Conservation (phyloP, 1,140 invertebrate species). For the Conus betulinus region DNA sequence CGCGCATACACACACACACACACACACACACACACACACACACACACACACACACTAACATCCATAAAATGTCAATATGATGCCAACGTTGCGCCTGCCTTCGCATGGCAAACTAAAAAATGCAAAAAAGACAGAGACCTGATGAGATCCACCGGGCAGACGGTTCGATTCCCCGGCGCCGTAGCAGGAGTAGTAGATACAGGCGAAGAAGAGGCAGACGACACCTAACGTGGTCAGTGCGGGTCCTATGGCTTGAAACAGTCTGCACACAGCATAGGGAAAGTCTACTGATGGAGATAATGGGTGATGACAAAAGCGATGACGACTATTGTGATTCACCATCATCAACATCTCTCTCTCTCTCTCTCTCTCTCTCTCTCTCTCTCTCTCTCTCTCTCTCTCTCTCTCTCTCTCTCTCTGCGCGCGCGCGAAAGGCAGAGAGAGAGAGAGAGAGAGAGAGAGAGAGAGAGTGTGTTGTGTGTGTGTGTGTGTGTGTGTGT, state of each 20-base stretch:
- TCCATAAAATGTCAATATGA: background rate
- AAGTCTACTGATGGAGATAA: background rate
- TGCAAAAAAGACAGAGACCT: background rate
- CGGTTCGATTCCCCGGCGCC: constrained; percentile 30
- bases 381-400: background rate
- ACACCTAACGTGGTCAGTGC: constrained; percentile 21
- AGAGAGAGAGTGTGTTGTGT: background rate
- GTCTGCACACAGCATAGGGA: constrained; percentile 17
- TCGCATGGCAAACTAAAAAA: too few relatives aligned
- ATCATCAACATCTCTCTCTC: background rate
- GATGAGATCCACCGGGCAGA: constrained; percentile 24
- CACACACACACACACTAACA: background rate
- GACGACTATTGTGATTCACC: too few relatives aligned
- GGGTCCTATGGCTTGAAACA: constrained; percentile 36
- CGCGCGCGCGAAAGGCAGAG: too few relatives aligned
- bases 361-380: background rate
- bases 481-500: constrained; percentile 10
- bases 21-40: background rate
- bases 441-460: too few relatives aligned
- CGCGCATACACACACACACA: background rate
- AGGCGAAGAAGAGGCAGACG: constrained; percentile 7
- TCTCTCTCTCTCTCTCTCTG: too few relatives aligned
- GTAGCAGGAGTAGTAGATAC: constrained; percentile 38
- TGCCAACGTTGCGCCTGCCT: too few relatives aligned
- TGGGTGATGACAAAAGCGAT: too few relatives aligned